Conservation (phyloP, 2,888 invertebrate species). For the Seira ritae region DNA sequence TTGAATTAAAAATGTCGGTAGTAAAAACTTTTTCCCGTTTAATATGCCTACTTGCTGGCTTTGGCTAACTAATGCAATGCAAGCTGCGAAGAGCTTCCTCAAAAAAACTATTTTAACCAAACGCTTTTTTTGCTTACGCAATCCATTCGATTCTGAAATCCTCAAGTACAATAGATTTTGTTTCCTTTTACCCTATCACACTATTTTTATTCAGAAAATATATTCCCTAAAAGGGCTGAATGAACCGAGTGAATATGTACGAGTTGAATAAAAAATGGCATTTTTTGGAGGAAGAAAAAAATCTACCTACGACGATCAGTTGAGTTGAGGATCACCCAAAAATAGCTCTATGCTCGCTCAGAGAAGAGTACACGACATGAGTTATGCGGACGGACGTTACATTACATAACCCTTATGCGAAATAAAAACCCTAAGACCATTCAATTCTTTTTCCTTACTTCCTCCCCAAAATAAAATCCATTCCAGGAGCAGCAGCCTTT, state of each 20-base stretch:
- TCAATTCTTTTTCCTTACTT: conserved; percentile 10
- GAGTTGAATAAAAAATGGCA: too few species aligned
- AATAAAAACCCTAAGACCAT: conserved; percentile 5
- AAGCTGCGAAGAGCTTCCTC: too few species aligned
- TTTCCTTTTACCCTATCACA: conserved; percentile 31
- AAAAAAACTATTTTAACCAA: too few species aligned
- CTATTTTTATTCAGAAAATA: conserved; percentile 17
- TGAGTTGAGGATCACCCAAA: conserved; percentile 13
- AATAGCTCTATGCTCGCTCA: not conserved
- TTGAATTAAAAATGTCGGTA: too few species aligned
- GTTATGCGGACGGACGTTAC: not conserved
- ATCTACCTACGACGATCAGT: too few species aligned
- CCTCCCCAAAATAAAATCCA: conserved; percentile 20
- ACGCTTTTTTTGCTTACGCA: conserved; percentile 37
- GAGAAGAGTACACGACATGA: not conserved
- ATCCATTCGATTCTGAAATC: conserved; percentile 21
- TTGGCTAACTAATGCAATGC: too few species aligned
- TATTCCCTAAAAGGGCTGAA: conserved; percentile 22
- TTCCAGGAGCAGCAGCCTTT: conserved; percentile 31
- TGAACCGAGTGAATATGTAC: too few species aligned
- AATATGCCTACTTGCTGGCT: too few species aligned
- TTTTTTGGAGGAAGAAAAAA: too few species aligned
- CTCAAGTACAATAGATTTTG: not conserved
- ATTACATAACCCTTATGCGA: conserved; percentile 3
- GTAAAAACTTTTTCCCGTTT: too few species aligned